Conservation (phyloP, 2,113 vertebrate species). For the Pristiophorus japonicus region DNA sequence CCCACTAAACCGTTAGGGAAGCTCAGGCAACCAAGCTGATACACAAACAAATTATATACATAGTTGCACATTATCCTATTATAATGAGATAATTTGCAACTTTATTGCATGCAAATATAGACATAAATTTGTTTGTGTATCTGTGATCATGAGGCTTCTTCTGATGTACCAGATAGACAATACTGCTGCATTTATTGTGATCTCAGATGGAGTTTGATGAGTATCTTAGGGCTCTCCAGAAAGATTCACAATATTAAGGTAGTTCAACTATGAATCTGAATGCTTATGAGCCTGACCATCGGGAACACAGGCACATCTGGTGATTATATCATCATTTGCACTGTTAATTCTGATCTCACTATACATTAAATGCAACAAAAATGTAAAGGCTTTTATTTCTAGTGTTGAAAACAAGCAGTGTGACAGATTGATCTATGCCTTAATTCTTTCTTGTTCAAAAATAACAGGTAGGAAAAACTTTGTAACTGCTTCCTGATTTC, state of each 20-base stretch:
- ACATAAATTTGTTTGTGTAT: not conserved
- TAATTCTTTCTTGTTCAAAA: not conserved
- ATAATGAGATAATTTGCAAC: not conserved
- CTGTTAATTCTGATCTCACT: not conserved
- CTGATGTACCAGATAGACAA: not conserved
- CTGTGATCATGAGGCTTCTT: not conserved
- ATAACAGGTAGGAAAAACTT: not conserved
- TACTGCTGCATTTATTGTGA: not conserved
- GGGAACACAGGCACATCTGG: not conserved
- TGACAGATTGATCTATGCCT: not conserved
- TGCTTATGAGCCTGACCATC: not conserved
- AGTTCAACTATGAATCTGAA: not conserved
- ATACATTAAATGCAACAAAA: not conserved
- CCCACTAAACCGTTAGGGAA: not conserved
- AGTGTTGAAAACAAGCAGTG: not conserved
- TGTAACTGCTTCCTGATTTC: not conserved
- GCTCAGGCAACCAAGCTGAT: not conserved
- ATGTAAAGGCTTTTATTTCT: not conserved
- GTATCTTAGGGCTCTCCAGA: not conserved
- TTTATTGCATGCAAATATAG: not conserved
- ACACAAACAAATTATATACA: not conserved
- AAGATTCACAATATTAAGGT: not conserved
- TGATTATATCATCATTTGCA: slow-evolving; percentile 5
- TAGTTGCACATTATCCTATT: not conserved
- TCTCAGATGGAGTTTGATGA: not conserved